These are phyloP conservation scores for Linnaemya tessellans DNA, from an alignment of 2,888 invertebrate species.

Conservation along the genomic window DNA sequence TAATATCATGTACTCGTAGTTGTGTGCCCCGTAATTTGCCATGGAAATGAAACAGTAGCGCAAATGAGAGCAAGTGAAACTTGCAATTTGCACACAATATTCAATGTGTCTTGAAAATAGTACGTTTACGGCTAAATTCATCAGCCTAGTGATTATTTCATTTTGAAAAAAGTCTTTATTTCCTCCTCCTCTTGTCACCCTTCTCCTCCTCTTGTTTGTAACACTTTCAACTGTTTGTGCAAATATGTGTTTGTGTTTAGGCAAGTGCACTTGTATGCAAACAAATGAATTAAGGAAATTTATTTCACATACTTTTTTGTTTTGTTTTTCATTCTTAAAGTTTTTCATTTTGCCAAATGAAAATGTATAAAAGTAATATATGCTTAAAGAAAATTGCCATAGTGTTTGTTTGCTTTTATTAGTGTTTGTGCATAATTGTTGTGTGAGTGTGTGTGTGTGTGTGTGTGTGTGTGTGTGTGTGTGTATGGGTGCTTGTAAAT, in stretches of 20 bases:
- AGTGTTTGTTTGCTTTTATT: constrained; percentile 7
- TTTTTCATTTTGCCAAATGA: constrained; percentile 48
- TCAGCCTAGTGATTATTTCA: constrained; percentile 25
- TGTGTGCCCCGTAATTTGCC: neutral
- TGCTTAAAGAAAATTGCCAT: constrained; percentile 19
- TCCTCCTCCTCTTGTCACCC: neutral
- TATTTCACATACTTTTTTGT: constrained; percentile 61
- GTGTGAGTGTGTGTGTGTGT: neutral
- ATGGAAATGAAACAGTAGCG: constrained; percentile 22
- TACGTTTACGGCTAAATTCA: constrained; percentile 13
- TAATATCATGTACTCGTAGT: constrained; percentile 21
- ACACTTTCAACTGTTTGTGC: constrained; percentile 19
- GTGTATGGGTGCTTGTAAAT: neutral
- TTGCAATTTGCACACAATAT: constrained; percentile 14
- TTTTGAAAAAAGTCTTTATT: neutral
- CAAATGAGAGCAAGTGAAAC: constrained; percentile 35
- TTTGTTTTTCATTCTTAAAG: too few relatives aligned
- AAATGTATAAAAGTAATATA: constrained; percentile 51
- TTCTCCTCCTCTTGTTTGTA: neutral
- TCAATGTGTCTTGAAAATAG: constrained; percentile 30
- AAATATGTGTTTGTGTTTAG: neutral
- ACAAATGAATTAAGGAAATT: constrained; percentile 57
- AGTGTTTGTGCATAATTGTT: neutral
- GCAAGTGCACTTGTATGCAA: constrained; percentile 3
- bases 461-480: neutral